Conservation (phyloP, 2,113 vertebrate species). For the Triplophysa siluroides region DNA sequence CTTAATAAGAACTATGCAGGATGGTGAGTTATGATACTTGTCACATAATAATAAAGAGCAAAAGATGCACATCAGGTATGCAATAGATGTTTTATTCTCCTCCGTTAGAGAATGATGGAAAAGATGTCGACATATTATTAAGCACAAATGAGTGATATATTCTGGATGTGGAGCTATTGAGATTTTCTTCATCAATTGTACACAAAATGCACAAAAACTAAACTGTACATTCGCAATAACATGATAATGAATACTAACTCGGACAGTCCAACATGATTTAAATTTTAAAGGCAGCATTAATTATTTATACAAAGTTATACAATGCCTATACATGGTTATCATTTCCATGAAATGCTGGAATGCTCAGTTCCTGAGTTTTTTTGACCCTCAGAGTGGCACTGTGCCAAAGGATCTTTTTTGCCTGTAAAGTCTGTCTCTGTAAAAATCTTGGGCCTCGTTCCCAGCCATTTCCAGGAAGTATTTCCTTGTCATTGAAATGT, state of each 20-base stretch:
- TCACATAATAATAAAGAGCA: background rate
- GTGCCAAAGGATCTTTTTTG: background rate
- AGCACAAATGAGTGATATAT: background rate
- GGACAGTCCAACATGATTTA: background rate
- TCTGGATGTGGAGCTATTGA: background rate
- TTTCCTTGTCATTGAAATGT: background rate
- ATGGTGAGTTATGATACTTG: background rate
- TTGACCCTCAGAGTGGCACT: conserved; percentile 5
- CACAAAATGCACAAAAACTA: background rate
- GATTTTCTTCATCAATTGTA: background rate
- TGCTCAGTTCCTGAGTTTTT: background rate
- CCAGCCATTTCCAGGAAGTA: conserved; percentile 41
- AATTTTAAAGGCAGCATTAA: background rate
- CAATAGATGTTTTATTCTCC: background rate
- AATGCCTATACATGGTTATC: background rate
- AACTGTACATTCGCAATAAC: background rate
- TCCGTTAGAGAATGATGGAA: background rate
- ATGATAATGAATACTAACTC: background rate
- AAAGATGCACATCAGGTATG: background rate
- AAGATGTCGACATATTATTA: background rate
- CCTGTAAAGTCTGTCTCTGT: background rate
- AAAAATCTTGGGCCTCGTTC: background rate
- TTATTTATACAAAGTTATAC: background rate
- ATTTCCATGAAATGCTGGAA: background rate
- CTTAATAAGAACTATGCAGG: background rate